Evolutionary conservation across 1,140 invertebrate genomes (phyloP).

Genomic region (Pomacea maculata): DNA sequence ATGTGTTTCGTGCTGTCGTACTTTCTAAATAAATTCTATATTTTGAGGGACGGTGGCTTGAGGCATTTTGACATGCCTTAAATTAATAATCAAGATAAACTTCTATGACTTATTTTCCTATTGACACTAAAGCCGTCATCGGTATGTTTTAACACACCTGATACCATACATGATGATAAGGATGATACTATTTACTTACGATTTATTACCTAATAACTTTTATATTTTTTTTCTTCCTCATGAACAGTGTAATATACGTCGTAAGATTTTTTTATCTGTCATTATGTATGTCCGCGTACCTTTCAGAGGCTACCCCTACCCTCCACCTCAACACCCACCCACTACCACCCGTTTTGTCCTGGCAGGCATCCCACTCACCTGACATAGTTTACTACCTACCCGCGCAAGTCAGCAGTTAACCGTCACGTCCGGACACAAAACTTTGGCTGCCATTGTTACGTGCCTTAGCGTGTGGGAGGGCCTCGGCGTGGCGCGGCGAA

Average conservation of each 20-base stretch:
- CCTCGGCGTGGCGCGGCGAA: no score
- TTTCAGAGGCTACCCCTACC: background rate
- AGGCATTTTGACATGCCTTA: background rate
- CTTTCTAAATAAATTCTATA: no score
- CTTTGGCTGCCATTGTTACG: no score
- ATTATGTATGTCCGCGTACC: background rate
- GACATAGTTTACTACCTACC: no score
- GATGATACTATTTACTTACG: no score
- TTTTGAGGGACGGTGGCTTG: no score
- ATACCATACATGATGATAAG: background rate
- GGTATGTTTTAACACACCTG: background rate
- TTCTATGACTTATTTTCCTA: background rate
- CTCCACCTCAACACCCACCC: background rate
- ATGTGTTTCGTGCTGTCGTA: no score
- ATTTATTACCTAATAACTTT: no score
- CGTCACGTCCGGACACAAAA: no score
- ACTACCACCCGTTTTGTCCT: background rate
- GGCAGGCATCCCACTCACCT: background rate
- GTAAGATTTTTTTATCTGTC: background rate
- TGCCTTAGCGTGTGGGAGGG: no score
- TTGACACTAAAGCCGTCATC: background rate
- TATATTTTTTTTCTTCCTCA: background rate
- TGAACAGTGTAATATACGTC: background rate
- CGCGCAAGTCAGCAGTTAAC: no score
- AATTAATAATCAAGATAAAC: background rate